Percentiles rank a stretch among this genome's conserved stretches.
These are phyloP conservation scores for Synanceia verrucosa DNA, from an alignment of 2,797 vertebrate species.

Conservation along the genomic window DNA sequence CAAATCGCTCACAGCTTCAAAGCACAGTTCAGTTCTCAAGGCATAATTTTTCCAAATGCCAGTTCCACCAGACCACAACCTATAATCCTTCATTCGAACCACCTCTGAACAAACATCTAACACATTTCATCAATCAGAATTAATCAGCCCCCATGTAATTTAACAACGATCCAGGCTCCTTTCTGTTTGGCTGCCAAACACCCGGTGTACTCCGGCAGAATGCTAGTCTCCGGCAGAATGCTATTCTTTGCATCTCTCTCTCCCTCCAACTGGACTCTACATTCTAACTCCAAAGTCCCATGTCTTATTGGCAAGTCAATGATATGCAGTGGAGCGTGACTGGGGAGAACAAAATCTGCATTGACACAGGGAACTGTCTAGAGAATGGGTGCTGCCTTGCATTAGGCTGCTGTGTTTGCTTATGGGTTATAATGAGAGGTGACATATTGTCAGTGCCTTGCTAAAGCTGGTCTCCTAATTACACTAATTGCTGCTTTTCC, in stretches of 20 bases:
- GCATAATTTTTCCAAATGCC: constrained; percentile 15
- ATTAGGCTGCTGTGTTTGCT: constrained; percentile 77
- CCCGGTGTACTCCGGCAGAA: constrained; percentile 18
- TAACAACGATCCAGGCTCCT: constrained; percentile 29
- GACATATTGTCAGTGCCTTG: constrained; percentile 83
- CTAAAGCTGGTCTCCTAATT: constrained; percentile 83
- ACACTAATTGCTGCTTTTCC: constrained; percentile 81
- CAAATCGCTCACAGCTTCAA: constrained; percentile 2
- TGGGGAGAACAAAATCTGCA: constrained; percentile 73
- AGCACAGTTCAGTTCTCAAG: background rate
- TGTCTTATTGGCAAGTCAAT: constrained; percentile 79
- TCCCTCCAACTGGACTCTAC: constrained; percentile 41
- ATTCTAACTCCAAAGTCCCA: constrained; percentile 64
- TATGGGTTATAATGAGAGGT: constrained; percentile 83
- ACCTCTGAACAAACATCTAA: constrained; percentile 40
- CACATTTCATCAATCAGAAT: constrained; percentile 50
- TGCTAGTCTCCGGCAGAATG: constrained; percentile 49
- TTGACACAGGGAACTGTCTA: constrained; percentile 74
- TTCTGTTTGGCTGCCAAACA: constrained; percentile 50
- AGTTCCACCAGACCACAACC: constrained; percentile 7
- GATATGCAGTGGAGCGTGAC: constrained; percentile 68
- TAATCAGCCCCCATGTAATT: constrained; percentile 31
- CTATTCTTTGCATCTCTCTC: constrained; percentile 59
- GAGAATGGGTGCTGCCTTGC: constrained; percentile 73
- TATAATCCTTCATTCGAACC: constrained; percentile 24